Evolutionary conservation across 2,888 invertebrate species (phyloP).

Genomic region (Apotomis capreana): DNA sequence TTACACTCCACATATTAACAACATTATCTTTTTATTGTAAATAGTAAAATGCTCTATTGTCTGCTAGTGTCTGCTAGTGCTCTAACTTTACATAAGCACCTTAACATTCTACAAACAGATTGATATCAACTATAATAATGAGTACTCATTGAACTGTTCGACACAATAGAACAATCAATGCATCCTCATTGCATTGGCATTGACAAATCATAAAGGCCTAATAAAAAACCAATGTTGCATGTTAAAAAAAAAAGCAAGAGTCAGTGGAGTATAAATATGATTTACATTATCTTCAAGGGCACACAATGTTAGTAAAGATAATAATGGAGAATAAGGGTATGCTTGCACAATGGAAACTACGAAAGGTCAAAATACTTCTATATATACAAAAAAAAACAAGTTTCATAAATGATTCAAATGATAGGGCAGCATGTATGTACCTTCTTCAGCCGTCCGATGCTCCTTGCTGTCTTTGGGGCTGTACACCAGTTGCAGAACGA

Average conservation of each 20-base stretch:
- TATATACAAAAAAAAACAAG: too few relatives aligned
- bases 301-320: slow-evolving; percentile 16
- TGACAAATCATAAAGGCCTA: slow-evolving; percentile 43
- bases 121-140: slow-evolving; percentile 25
- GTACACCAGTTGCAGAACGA: slow-evolving; percentile 96
- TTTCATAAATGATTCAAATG: not conserved
- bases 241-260: slow-evolving; percentile 44
- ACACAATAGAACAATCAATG: slow-evolving; percentile 42
- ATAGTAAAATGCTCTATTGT: too few relatives aligned
- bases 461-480: slow-evolving; percentile 95
- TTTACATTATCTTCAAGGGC: slow-evolving; percentile 21
- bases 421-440: slow-evolving; percentile 67
- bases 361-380: too few relatives aligned
- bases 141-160: slow-evolving; percentile 15
- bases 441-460: slow-evolving; percentile 93
- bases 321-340: not conserved
- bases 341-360: not conserved
- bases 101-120: slow-evolving; percentile 1
- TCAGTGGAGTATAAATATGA: slow-evolving; percentile 23
- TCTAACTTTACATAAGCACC: too few relatives aligned
- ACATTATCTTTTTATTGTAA: too few relatives aligned
- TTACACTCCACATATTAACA: too few relatives aligned
- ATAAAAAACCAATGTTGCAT: slow-evolving; percentile 42
- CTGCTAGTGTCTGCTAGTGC: too few relatives aligned
- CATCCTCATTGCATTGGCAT: slow-evolving; percentile 49